Evolutionary conservation across 2,888 invertebrate species (phyloP), one percentile per base, ranked within the genome.

Genomic region (Epistrophe grossulariae): DNA sequence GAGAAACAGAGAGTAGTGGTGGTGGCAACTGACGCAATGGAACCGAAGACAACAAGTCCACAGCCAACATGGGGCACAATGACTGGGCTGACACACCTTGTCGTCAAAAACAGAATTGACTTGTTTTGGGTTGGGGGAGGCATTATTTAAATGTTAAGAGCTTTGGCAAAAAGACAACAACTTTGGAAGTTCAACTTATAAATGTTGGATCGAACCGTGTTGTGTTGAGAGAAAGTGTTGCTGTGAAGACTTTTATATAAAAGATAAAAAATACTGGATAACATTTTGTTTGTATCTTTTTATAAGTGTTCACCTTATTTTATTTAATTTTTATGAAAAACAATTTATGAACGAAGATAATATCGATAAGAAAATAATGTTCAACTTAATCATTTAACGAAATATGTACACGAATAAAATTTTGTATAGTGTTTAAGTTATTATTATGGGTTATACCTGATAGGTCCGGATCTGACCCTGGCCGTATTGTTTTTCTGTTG

Each of bases 71-170:
- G 38, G 38, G 15, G 17, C 48, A 73, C 28, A 71, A 70, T 35
- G 31, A 17, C 38, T 55, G 40, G 48, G 35, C 57, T 74, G 79
- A 64, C 79, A 84, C 83, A 84, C 83, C 74, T 79, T 74, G 83
- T 43, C 8, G 55, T 59, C n/a, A 11, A 4, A n/a, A 17, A 11
- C n/a, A 4, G 4, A 50, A 52, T 28, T 17, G 64, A 50, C 62
- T 38, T 76, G 76, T 52, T 11, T 35, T 38, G n/a, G 45, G 43
- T 43, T 38, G 64, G 52, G 52, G 45, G 31, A 2, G 40, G 62
- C 4, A 31, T 57, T 8, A 15, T 31, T 40, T 17, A 8, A 31
- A 28, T 19, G 48, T 73, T 7, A 2, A 57, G 48, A 79, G 79
- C 79, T 79, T 79, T 79, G 66, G 79, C 64, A 66, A 62, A 52